Conservation (phyloP, 1,140 invertebrate species). For the Gonioctena quinquepunctata region DNA sequence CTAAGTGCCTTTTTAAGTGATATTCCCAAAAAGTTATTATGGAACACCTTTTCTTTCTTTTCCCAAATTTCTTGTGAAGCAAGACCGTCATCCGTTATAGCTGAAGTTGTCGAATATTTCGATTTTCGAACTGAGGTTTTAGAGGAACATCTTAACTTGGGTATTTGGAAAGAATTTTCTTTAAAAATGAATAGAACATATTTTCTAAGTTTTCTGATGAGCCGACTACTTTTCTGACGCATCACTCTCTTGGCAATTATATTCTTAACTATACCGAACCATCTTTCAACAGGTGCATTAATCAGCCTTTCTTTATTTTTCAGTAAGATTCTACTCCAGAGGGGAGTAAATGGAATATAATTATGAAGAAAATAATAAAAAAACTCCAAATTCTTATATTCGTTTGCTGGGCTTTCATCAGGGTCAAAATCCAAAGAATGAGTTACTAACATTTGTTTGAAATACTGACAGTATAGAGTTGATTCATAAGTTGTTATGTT, state of each 20-base stretch:
- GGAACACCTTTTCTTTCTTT: not conserved
- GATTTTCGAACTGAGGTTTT: not conserved
- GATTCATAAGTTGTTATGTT: not conserved
- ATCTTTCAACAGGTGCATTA: not conserved
- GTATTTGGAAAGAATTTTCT: not conserved
- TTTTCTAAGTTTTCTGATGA: not conserved
- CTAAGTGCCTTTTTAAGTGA: not conserved
- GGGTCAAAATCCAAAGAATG: not conserved
- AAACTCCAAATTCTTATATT: not conserved
- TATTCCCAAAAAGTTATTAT: not conserved
- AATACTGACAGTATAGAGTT: not conserved
- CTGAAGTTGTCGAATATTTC: not conserved
- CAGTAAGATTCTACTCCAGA: not conserved
- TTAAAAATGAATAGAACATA: not conserved
- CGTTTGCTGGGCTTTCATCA: not conserved
- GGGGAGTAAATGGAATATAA: not conserved
- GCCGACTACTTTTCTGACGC: not conserved
- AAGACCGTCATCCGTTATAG: not conserved
- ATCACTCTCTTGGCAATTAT: not conserved
- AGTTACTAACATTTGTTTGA: not conserved
- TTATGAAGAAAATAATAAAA: not conserved
- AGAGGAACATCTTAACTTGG: not conserved
- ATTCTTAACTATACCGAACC: conserved; percentile 16
- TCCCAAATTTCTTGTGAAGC: not conserved
- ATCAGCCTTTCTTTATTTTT: not conserved